Conservation (phyloP, 1,140 invertebrate genomes). For the Lysiphlebus fabarum region DNA sequence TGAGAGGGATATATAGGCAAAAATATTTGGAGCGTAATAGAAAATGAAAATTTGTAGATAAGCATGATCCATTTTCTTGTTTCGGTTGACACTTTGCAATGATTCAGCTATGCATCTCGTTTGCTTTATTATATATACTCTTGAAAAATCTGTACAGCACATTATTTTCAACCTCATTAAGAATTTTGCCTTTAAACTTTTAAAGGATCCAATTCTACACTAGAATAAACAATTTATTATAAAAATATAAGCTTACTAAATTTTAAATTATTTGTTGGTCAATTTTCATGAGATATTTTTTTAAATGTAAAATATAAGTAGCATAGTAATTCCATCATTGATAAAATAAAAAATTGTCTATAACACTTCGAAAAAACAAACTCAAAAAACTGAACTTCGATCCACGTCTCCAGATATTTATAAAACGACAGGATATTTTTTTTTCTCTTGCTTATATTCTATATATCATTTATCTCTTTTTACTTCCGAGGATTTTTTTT, state of each 20-base stretch:
- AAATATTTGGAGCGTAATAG: slow-evolving; percentile 22
- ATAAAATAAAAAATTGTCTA: too few species aligned
- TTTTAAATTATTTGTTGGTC: too few species aligned
- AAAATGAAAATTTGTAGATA: slow-evolving; percentile 34
- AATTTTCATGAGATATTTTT: too few species aligned
- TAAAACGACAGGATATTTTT: slow-evolving; percentile 4
- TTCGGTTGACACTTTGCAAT: slow-evolving; percentile 20
- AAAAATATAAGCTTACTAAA: too few species aligned
- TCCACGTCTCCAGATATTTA: background rate
- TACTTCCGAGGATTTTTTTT: slow-evolving; percentile 1
- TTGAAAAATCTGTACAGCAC: slow-evolving; percentile 7
- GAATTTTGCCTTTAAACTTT: too few species aligned
- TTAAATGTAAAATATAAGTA: too few species aligned
- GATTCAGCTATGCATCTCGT: slow-evolving; percentile 6
- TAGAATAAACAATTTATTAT: too few species aligned
- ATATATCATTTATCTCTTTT: slow-evolving; percentile 1
- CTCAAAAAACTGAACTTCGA: too few species aligned
- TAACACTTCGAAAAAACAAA: too few species aligned
- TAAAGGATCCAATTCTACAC: too few species aligned
- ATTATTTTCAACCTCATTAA: slow-evolving; percentile 2
- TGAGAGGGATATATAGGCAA: background rate
- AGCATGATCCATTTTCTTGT: slow-evolving; percentile 35
- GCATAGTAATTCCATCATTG: too few species aligned
- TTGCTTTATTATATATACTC: slow-evolving; percentile 11
- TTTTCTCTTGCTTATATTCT: background rate